These are phyloP conservation scores for Mermis nigrescens DNA, from an alignment of 2,888 invertebrate species.

Conservation along the genomic window DNA sequence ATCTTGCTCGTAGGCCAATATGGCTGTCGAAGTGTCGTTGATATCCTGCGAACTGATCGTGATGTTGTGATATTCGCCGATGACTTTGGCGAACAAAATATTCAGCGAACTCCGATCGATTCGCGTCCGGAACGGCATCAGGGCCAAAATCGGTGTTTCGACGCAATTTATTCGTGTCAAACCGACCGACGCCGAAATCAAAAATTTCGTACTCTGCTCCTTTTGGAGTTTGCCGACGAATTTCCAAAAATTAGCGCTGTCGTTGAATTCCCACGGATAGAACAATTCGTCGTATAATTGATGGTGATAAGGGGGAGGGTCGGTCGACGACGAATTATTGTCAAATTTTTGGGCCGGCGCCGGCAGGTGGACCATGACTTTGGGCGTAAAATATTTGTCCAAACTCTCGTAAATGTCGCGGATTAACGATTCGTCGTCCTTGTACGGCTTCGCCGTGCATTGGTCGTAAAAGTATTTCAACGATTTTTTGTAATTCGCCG, in stretches of 20 bases:
- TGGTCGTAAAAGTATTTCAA: constrained; percentile 3
- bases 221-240: background rate
- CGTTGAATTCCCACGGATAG: background rate
- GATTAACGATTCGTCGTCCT: background rate
- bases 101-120: background rate
- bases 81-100: background rate
- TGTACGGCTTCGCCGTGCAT: constrained; percentile 2
- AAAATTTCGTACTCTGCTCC: background rate
- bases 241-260: background rate
- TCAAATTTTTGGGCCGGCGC: background rate
- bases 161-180: background rate
- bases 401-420: background rate
- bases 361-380: background rate
- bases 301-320: background rate
- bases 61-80: constrained; percentile 2
- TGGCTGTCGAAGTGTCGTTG: background rate
- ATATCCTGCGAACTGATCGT: background rate
- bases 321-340: background rate
- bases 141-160: background rate
- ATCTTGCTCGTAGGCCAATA: background rate
- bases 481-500: background rate
- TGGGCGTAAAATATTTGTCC: background rate
- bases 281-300: too few relatives aligned
- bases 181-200: constrained; percentile 1
- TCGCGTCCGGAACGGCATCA: background rate